Evolutionary conservation across 2,797 vertebrate genomes (phyloP).

Genomic region (Heteromormyrus szaboi): DNA sequence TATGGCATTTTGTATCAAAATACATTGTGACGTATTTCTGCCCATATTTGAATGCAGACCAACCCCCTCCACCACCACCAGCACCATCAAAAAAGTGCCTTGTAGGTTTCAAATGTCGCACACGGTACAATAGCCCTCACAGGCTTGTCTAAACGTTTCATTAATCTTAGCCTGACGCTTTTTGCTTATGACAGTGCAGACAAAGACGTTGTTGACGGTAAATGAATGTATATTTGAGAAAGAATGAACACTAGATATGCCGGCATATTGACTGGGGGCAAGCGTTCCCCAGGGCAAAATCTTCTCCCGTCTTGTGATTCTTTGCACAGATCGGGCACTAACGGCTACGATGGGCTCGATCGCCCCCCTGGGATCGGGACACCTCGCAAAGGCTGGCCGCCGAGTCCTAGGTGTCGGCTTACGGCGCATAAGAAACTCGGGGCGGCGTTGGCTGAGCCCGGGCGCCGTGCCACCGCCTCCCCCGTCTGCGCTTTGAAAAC

Average conservation of each 20-base stretch:
- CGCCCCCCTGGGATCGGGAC: not conserved
- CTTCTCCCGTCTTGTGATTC: not conserved
- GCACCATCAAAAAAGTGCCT: not conserved
- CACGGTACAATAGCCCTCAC: not conserved
- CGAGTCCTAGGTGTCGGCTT: not conserved
- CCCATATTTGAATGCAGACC: not conserved
- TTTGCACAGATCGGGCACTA: not conserved
- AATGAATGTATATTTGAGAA: not conserved
- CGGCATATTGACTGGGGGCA: not conserved
- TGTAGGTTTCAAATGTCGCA: not conserved
- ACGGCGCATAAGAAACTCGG: not conserved
- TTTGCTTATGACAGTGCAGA: not conserved
- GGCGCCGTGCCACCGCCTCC: not conserved
- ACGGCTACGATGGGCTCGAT: not conserved
- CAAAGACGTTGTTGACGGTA: not conserved
- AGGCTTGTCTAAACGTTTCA: not conserved
- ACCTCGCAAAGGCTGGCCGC: not conserved
- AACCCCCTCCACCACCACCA: not conserved
- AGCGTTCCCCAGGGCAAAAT: not conserved
- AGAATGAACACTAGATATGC: constrained; percentile 1
- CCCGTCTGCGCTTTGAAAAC: not conserved
- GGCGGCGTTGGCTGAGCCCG: not conserved
- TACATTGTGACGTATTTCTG: not conserved
- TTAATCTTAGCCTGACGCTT: not conserved
- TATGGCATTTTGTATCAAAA: not conserved